Evolutionary conservation across 2,113 vertebrate genomes (phyloP), one percentile per base, ranked within the genome.

Genomic region (Lepisosteus osseus): DNA sequence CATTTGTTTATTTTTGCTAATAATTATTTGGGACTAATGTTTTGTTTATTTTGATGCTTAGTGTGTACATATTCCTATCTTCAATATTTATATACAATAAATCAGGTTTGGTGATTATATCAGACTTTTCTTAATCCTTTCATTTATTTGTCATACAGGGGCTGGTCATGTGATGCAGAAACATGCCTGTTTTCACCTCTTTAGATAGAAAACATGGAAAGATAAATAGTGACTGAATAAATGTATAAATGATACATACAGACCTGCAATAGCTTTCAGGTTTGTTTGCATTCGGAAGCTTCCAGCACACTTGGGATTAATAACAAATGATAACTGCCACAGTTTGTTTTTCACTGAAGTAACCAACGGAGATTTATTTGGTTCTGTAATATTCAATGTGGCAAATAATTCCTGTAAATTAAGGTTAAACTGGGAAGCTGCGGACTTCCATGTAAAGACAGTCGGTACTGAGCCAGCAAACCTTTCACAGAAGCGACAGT

Each of bases 311-410:
- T 29, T 14, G 59, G 59, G 17, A 61, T 61, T 61, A 61, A 61
- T 61, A 15, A 61, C 59, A 61, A 61, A 61, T 61, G 59, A 61
- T 61, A 61, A 61, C 14, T 61, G 59, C 59, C 59, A 61, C 13
- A 11, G 2, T 13, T 29, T 61, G 13, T 61, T 61, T 15, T 14
- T 61, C 59, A 61, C 5, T 5, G 14, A 29, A 61, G 5, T 14
- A 6, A 61, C 59, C 59, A 29, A 61, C 2, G 59, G 59, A 61
- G 59, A 29, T 29, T 61, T 61, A 15, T 29, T 61, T 29, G 14
- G 7, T 61, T 29, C 59, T 29, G 59, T 14, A 61, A 61, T 61
- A 61, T 61, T 61, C 7, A 61, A 61, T 61, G 59, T 61, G 59
- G 59, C 59, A 61, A 61, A 61, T 61, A 14, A 61, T 61, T 29